phyloP scores from a whole-genome alignment of 2,797 vertebrate genomes.

The Australoheros facetus region DNA sequence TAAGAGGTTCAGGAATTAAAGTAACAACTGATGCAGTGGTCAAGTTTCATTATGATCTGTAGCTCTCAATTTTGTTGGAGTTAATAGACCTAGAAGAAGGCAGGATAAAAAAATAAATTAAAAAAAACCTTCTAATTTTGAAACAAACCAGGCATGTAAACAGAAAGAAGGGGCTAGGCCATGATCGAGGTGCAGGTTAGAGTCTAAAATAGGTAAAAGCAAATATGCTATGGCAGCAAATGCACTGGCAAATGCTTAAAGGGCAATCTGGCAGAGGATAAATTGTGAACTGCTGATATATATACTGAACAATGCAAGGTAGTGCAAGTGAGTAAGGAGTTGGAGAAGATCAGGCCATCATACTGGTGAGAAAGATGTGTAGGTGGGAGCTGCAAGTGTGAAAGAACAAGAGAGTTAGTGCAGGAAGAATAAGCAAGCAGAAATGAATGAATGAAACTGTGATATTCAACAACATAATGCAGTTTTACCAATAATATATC shows the following conservation, averaged over 20 bases:
- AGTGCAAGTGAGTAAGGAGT: neutral
- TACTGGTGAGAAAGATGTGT: neutral
- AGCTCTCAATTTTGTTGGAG: neutral
- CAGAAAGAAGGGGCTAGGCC: neutral
- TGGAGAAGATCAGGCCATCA: neutral
- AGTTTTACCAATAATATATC: neutral
- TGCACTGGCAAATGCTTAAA: neutral
- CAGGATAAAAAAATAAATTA: neutral
- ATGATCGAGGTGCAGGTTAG: neutral
- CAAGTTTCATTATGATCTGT: neutral
- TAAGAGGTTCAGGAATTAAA: neutral
- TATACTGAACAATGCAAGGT: slow-evolving; percentile 6
- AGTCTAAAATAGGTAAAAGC: neutral
- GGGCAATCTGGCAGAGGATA: neutral
- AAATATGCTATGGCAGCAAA: neutral
- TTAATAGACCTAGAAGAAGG: neutral
- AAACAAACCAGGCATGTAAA: neutral
- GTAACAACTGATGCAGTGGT: neutral
- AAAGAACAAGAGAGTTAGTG: neutral
- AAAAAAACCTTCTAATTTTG: neutral
- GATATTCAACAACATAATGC: neutral
- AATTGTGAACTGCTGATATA: neutral
- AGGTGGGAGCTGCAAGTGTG: neutral
- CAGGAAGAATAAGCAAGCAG: neutral
- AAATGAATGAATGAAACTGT: neutral